Evolutionary conservation across 2,797 vertebrate genomes (phyloP).

Genomic region (Hippopotamyrus pictus): DNA sequence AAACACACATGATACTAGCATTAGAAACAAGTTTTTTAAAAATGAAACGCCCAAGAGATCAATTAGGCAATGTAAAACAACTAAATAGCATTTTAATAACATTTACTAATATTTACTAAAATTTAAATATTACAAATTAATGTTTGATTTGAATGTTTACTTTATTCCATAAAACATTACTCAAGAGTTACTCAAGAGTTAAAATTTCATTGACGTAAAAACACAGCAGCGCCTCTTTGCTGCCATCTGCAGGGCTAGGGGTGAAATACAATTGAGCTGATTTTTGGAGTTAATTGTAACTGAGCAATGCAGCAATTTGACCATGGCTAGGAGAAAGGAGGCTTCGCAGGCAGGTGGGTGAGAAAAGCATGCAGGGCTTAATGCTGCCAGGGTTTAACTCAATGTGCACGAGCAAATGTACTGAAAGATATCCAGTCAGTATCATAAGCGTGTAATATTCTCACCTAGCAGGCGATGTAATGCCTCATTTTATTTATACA

Average conservation of each 20-base stretch:
- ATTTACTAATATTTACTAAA: background rate
- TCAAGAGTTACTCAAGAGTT: background rate
- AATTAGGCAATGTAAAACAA: background rate
- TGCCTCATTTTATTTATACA: background rate
- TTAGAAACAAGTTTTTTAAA: background rate
- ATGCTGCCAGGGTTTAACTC: background rate
- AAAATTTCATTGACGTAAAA: background rate
- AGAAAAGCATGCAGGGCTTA: background rate
- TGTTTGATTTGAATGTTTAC: background rate
- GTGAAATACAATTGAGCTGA: background rate
- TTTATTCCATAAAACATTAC: background rate
- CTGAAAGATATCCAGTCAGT: background rate
- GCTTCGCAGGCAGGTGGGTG: background rate
- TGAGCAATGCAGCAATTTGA: background rate
- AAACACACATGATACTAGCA: background rate
- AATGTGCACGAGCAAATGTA: background rate
- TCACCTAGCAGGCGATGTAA: background rate
- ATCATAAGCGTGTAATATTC: background rate
- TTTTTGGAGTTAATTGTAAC: background rate
- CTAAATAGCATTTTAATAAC: background rate
- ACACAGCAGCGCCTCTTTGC: background rate
- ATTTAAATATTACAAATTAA: background rate
- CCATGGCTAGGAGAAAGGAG: background rate
- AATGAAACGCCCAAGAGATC: background rate
- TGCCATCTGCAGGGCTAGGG: conserved; percentile 19